phyloP scores from a whole-genome alignment of 2,888 invertebrate species.

The Alitta virens region DNA sequence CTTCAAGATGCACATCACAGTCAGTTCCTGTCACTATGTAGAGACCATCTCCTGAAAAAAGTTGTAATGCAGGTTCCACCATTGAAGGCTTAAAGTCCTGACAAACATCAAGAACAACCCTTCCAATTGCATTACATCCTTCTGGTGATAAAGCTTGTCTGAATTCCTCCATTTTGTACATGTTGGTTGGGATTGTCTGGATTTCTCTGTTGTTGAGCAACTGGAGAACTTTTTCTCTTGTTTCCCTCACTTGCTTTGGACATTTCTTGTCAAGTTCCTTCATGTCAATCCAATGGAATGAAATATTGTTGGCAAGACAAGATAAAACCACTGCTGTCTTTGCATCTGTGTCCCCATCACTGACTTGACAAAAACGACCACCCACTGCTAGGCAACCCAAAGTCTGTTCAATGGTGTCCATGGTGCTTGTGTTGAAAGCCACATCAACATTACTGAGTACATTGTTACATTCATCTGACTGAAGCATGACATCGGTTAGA shows the following conservation, averaged over 20 bases:
- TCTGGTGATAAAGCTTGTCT: not conserved
- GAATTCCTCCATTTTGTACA: conserved; percentile 1
- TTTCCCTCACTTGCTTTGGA: conserved; percentile 1
- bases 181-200: conserved; percentile 1
- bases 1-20: conserved; percentile 1
- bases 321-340: not conserved
- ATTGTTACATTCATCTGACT: no score
- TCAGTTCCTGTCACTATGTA: conserved; percentile 5
- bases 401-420: not conserved
- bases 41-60: not conserved
- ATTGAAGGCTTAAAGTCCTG: not conserved
- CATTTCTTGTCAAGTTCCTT: conserved; percentile 8
- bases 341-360: not conserved
- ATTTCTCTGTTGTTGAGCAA: conserved; percentile 8
- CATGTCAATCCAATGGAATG: conserved; percentile 8
- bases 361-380: conserved; percentile 5
- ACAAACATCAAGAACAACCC: conserved; percentile 9
- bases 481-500: not conserved
- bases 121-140: conserved; percentile 7
- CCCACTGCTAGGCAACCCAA: not conserved
- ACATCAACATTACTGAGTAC: not conserved
- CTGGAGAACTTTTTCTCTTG: not conserved
- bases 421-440: not conserved
- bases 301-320: conserved; percentile 6
- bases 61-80: not conserved